These are phyloP conservation scores for Drosophila neonasuta DNA, from an alignment of 2,888 invertebrate species.

Conservation along the genomic window DNA sequence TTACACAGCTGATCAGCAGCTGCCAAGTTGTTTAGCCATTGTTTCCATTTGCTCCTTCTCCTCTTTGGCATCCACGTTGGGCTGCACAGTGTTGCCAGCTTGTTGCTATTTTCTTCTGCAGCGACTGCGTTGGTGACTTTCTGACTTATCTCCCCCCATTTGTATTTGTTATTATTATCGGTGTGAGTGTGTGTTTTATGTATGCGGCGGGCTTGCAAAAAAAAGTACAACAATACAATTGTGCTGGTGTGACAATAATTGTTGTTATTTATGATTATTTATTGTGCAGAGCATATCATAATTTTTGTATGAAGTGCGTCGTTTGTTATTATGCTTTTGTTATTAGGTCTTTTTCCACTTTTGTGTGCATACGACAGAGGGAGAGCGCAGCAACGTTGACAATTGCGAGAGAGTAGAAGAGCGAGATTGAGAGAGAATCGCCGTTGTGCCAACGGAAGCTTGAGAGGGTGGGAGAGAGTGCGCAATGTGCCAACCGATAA, in stretches of 20 bases:
- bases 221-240: conserved; percentile 19
- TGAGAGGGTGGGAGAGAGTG: conserved; percentile 37
- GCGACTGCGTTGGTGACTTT: conserved; percentile 4
- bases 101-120: conserved; percentile 17
- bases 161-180: conserved; percentile 23
- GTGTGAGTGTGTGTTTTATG: conserved; percentile 14
- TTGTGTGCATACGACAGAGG: conserved; percentile 24
- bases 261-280: conserved; percentile 54
- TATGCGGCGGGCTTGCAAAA: conserved; percentile 16
- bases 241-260: conserved; percentile 30
- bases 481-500: conserved; percentile 49
- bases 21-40: conserved; percentile 31
- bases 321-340: conserved; percentile 20
- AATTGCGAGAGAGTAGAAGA: conserved; percentile 22
- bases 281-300: conserved; percentile 48
- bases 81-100: conserved; percentile 48
- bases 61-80: conserved; percentile 16
- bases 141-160: conserved; percentile 21
- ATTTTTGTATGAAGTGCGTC: conserved; percentile 44
- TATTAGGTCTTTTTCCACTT: conserved; percentile 30
- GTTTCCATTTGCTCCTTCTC: background rate
- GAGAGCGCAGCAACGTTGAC: conserved; percentile 23
- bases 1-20: conserved; percentile 55
- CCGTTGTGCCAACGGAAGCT: background rate
- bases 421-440: background rate